phyloP scores from a whole-genome alignment of 2,797 vertebrate genomes.

The Pristis pectinata region DNA sequence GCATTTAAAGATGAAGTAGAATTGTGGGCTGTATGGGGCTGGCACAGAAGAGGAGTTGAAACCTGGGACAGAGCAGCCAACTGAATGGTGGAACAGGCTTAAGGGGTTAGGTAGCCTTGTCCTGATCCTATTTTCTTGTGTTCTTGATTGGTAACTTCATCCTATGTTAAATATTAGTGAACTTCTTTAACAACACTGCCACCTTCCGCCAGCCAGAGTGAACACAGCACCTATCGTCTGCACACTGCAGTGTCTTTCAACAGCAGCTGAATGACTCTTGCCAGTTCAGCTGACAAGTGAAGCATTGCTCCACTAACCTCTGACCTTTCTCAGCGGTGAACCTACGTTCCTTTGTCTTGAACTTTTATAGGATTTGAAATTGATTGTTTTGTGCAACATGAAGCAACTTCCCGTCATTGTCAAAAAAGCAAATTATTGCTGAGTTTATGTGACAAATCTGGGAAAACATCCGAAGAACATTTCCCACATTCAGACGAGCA shows the following conservation, averaged over 20 bases:
- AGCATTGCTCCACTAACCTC: neutral
- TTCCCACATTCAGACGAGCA: neutral
- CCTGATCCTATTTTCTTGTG: neutral
- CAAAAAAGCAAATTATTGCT: no score
- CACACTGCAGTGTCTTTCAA: neutral
- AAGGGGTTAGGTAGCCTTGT: no score
- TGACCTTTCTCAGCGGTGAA: neutral
- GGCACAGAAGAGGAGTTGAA: no score
- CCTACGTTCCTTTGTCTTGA: neutral
- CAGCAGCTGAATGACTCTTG: no score
- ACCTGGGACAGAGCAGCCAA: no score
- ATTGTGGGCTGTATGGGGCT: no score
- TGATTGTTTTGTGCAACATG: neutral
- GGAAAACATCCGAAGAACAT: neutral
- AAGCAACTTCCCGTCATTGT: neutral
- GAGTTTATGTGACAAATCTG: no score
- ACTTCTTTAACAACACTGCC: slow-evolving; percentile 19
- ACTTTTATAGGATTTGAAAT: neutral
- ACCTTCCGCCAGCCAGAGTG: neutral
- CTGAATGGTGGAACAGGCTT: no score
- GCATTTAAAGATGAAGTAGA: no score
- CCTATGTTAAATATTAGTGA: no score
- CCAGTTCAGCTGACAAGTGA: neutral
- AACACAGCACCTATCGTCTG: neutral
- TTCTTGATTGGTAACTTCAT: neutral